Base-by-base conservation (phyloP, 2,888 invertebrate genomes). In the Calliphora vomitoria region DNA sequence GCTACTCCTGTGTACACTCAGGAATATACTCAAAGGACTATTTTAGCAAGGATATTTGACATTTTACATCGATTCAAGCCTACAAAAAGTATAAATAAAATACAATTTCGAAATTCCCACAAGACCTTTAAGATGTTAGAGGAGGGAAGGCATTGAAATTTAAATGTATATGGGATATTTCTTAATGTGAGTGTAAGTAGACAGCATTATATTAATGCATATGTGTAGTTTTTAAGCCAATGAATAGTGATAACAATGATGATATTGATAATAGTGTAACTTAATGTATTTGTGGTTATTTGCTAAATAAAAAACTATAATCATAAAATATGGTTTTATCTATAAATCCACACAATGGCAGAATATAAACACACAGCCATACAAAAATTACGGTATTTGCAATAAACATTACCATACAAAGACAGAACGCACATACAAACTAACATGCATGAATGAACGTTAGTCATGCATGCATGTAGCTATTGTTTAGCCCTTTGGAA, bases 321-420 rank as follows among this genome's bases (percentile, higher is more conserved):
- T 68, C 58, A 72, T 72, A 58, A 74, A 66, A 74, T 79, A 74
- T 68, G 68, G 50, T 66, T 79, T 79, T 60, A 50, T 79, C 68
- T 84, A 74, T 60, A 78, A 83, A 25, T 53, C 71, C 64, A 41
- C 13, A 69, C 35, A 44, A 64, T 53, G 44, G 5, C 15, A n/a
- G 15, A 38, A 8, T 68, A 35, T 75, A 68, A 10, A 75, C 4
- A 41, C 8, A 66, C 20, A 35, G 8, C 71, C 20, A 60, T 10
- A 38, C 20, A 81, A 41, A 44, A 10, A 72, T 25, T 55, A n/a
- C 3, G 31, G 18, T 72, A 62, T 62, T 44, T 2, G 13, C 15
- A 31, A 75, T 18, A 68, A 50, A 58, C 44, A 44, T 25, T 11
- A 68, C 53, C 50, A 68, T 68, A 58, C 6, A 25, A 3, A 18